Base-by-base conservation (phyloP, 2,888 invertebrate genomes). In the Eretmocerus hayati region DNA sequence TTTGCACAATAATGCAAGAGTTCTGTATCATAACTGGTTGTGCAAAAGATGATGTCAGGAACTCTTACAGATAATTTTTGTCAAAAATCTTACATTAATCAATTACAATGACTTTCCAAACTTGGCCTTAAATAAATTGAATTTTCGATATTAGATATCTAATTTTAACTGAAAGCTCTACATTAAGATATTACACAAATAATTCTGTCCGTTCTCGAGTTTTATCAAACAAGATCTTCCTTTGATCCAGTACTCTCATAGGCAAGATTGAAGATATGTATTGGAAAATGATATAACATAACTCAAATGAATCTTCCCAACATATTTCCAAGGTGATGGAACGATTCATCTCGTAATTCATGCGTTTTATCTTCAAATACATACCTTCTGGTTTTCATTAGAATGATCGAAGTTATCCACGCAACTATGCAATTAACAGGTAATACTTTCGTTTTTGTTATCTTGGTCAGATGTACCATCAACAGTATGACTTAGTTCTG, bases 401-500 rank as follows among this genome's bases (percentile, higher is more conserved):
- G n/a, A n/a, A n/a, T n/a, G n/a, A n/a, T n/a, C n/a, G n/a, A n/a
- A n/a, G n/a, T n/a, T n/a, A n/a, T n/a, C n/a, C n/a, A n/a, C n/a
- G n/a, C n/a, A n/a, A n/a, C 11, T 44, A 41, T 30, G 41, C 15
- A 18, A 16, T 46, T 46, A 52, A 46, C 30, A 52, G 21, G 8
- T 39, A 42, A 45, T 48, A 46, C 26, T 41, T 46, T 50, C 46
- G 33, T 45, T 46, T 45, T 42, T 47, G 26, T 32, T 44, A 16
- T 37, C 41, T 18, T 48, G 41, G 33, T 48, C 42, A 38, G 35
- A 21, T 39, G 15, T 8, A 35, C 13, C n/a, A 35, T 52, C 36
- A 22, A 4, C 13, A 26, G 16, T 37, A 43, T 36, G 19, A 22
- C 30, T 23, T 35, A 58, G 52, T 40, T 57, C 53, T 39, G 56